Base-by-base conservation (phyloP, 2,888 invertebrate genomes). In the Campopleginae sp. region DNA sequence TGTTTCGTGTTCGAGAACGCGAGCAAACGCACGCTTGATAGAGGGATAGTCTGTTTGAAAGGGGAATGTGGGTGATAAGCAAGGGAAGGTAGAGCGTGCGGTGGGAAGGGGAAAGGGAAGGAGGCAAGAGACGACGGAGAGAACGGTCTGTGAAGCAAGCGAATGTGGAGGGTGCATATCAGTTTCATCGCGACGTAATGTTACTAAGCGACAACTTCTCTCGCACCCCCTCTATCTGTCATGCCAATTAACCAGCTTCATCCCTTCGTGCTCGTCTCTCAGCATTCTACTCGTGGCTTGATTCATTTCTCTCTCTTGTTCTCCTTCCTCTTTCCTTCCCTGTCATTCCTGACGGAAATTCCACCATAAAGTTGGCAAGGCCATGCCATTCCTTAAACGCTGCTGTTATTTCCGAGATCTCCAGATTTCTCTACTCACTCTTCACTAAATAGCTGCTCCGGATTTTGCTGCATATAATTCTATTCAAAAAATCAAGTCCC, bases 161-260 rank as follows among this genome's bases (percentile, higher is more conserved):
- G 61, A 75, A 83, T 75, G 78, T 68, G 78, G 51, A 84, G 81
- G 86, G 76, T 48, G 89, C 88, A 88, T 91, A 91, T 91, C 91
- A 91, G 90, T 91, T 90, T 90, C 90, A 91, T 91, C 91, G 90
- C 88, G 88, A 89, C 91, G 91, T 90, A 91, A 91, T 91, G 91
- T 90, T 90, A 91, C 91, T 91, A 90, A 91, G 90, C 91, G 91
- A 91, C 91, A 90, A 91, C 90, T 90, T 89, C 90, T 91, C 90
- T 90, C 91, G 90, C 91, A 91, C 91, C 90, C 91, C 91, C 91
- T 90, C 91, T 90, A 91, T 91, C 91, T 89, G 91, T 90, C 91
- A 90, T 90, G 90, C 91, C 91, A 91, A 91, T 91, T 91, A 91
- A 90, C 89, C 90, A 87, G 86, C 86, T 82, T 80, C 88, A 84